Evolutionary conservation across 2,797 vertebrate species (phyloP).

Genomic region (Galagoides demidoff): DNA sequence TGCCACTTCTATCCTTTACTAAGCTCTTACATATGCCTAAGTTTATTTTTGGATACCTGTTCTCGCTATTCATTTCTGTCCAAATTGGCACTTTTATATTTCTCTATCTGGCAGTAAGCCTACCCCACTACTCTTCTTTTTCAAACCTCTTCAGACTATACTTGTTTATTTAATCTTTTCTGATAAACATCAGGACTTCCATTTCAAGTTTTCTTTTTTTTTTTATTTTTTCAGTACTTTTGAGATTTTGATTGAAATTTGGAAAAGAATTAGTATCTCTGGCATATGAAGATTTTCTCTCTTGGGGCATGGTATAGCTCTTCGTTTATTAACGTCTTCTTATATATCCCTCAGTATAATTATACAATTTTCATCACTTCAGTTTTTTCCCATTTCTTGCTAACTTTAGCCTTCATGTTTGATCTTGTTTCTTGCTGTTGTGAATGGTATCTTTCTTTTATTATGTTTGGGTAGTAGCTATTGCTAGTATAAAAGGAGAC

Average conservation of each 20-base stretch:
- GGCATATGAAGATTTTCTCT: not conserved
- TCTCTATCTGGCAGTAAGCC: not conserved
- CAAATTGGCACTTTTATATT: not conserved
- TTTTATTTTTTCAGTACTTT: not conserved
- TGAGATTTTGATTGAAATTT: not conserved
- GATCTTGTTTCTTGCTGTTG: not conserved
- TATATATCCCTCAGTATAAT: not conserved
- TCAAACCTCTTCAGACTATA: not conserved
- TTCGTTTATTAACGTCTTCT: not conserved
- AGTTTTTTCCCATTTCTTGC: not conserved
- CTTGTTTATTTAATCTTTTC: not conserved
- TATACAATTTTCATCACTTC: not conserved
- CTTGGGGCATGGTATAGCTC: not conserved
- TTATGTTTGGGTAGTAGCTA: not conserved
- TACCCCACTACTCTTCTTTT: not conserved
- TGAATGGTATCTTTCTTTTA: not conserved
- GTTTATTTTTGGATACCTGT: not conserved
- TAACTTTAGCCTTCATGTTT: not conserved
- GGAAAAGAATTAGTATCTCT: not conserved
- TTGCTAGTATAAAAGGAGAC: not conserved
- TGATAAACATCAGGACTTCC: conserved; percentile 30
- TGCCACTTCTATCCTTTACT: not conserved
- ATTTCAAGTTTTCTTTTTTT: not conserved
- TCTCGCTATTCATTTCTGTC: not conserved
- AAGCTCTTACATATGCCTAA: conserved; percentile 23